Percentiles rank a stretch among this genome's conserved stretches.
Conservation (phyloP, 2,113 vertebrate species). For the Eulacestoma nigropectus region DNA sequence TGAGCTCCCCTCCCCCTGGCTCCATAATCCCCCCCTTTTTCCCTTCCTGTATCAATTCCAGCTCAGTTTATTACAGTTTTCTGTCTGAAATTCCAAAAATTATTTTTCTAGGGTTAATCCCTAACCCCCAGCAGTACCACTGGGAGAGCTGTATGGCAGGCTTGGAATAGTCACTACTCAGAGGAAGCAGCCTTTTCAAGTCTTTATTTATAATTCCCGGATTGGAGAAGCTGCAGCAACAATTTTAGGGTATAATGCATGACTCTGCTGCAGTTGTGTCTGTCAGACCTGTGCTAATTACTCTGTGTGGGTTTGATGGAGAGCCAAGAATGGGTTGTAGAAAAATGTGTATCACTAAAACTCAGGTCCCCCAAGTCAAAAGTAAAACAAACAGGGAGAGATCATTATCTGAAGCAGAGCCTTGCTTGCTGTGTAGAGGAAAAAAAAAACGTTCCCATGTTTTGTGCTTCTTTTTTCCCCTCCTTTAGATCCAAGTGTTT, state of each 20-base stretch:
- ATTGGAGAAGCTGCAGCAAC: background rate
- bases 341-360: conserved; percentile 48
- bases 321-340: conserved; percentile 17
- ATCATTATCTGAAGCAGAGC: conserved; percentile 39
- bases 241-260: background rate
- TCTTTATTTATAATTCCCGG: background rate
- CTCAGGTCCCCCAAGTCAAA: conserved; percentile 36
- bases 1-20: background rate
- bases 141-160: background rate
- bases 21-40: background rate
- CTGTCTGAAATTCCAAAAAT: conserved; percentile 43
- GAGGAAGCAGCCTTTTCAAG: background rate
- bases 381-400: conserved; percentile 49
- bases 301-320: conserved; percentile 8
- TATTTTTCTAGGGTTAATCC: conserved; percentile 64
- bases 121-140: background rate
- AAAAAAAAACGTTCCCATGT: background rate
- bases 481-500: background rate
- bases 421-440: background rate
- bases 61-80: conserved; percentile 22
- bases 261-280: background rate
- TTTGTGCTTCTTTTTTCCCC: background rate
- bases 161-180: conserved; percentile 44
- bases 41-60: background rate
- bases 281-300: conserved; percentile 6